Base-by-base conservation (phyloP, 2,113 vertebrate genomes). In the Cololabis saira region DNA sequence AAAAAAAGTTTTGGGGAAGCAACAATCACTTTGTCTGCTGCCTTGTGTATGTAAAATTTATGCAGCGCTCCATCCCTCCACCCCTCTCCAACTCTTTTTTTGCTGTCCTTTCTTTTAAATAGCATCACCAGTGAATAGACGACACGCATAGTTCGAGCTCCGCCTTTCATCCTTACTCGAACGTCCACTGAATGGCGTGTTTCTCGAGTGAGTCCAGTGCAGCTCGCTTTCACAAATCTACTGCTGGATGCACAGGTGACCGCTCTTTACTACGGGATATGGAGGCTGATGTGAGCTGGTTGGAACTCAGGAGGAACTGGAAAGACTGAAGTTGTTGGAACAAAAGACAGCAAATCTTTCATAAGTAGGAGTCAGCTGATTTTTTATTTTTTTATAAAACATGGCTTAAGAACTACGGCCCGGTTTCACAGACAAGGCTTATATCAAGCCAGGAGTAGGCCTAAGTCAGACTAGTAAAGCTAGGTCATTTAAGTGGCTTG, bases 1-100 rank as follows among this genome's bases (percentile, higher is more conserved):
- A 77, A 70, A 81, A 90, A 92, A 92, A 85, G 82, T 90, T 92
- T 91, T 66, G 57, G 83, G 88, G 83, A 87, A 83, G 90, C 90
- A 86, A 91, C 93, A 94, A 92, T 92, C 90, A 89, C 87, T 89
- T 87, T 92, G 90, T 90, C 84, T 76, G 80, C 86, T 52, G 88
- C 89, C 89, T 90, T 87, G 91, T 92, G 89, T 85, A 89, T 90
- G 81, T 91, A 81, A 90, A 92, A 94, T 93, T 84, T 93, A 93
- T 93, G 89, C 91, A 91, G 78, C 60, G 42, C 81, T 75, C 82
- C 74, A 43, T 60, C 73, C 83, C 65, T 67, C 76, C 78, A 24
- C 78, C 73, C 61, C 58, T 64, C 30, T 47, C 78, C 76, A 56
- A 67, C 77, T 71, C 80, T 78, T 71, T 78, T 71, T 81, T 49